phyloP scores from a whole-genome alignment of 2,113 vertebrate genomes.

The Theropithecus gelada region DNA sequence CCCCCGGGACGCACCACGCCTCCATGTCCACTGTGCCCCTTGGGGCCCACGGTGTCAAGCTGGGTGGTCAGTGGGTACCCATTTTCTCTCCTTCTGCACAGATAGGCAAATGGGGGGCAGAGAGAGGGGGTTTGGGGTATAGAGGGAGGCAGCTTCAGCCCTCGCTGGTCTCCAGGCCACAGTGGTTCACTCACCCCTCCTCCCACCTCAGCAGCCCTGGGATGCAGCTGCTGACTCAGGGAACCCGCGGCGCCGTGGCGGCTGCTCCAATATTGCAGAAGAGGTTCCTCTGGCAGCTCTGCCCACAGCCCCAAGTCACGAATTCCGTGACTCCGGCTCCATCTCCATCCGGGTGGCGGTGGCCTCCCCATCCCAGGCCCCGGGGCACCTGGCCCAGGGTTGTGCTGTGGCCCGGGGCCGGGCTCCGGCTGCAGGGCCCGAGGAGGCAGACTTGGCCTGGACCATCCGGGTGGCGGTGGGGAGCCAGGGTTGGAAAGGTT shows the following conservation, averaged over 20 bases:
- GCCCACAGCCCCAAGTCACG: accelerated
- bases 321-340: accelerated
- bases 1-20: too few relatives aligned
- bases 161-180: not conserved
- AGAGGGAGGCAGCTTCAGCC: accelerated
- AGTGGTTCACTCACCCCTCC: not conserved
- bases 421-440: not conserved
- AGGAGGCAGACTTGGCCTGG: not conserved
- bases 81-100: not conserved
- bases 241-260: accelerated
- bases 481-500: not conserved
- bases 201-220: too few relatives aligned
- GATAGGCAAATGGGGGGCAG: not conserved
- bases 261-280: not conserved
- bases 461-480: too few relatives aligned
- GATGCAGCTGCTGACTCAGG: too few relatives aligned
- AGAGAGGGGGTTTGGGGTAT: not conserved
- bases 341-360: too few relatives aligned
- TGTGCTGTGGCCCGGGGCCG: not conserved
- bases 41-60: too few relatives aligned
- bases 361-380: accelerated
- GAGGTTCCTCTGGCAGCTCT: not conserved
- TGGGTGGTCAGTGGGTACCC: not conserved
- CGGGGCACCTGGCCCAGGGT: not conserved
- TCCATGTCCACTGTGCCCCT: not conserved